phyloP scores from a whole-genome alignment of 2,888 invertebrate genomes.

The Drosophila monieri region DNA sequence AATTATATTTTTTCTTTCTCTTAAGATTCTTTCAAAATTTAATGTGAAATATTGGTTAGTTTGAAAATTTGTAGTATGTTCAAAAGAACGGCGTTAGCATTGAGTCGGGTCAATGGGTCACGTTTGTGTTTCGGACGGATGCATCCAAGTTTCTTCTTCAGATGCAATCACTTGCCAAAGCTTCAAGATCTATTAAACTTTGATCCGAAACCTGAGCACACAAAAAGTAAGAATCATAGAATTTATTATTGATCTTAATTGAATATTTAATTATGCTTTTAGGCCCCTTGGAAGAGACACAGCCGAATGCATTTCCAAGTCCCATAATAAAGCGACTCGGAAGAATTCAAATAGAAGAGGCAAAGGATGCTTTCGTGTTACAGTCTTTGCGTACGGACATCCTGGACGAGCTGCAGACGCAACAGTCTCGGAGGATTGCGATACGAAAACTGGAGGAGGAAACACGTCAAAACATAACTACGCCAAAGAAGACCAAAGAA shows the following conservation, averaged over 20 bases:
- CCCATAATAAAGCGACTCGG: not conserved
- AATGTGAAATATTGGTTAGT: not conserved
- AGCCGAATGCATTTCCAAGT: not conserved
- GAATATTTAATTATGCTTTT: not conserved
- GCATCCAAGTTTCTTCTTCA: not conserved
- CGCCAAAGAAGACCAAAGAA: not conserved
- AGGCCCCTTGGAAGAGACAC: no score
- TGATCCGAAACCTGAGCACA: not conserved
- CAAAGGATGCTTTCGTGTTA: not conserved
- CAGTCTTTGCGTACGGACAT: not conserved
- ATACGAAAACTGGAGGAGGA: not conserved
- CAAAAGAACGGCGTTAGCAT: not conserved
- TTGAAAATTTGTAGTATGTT: not conserved
- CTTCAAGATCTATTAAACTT: not conserved
- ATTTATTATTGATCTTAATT: not conserved
- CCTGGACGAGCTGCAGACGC: not conserved
- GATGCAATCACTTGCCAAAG: constrained; percentile 2
- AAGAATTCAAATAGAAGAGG: not conserved
- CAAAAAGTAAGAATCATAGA: not conserved
- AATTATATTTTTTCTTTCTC: not conserved
- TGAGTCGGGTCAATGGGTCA: not conserved
- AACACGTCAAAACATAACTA: not conserved
- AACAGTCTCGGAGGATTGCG: not conserved
- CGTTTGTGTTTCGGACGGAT: not conserved
- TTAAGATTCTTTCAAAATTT: not conserved